phyloP scores from a whole-genome alignment of 2,888 invertebrate genomes.

The Clunio marinus region DNA sequence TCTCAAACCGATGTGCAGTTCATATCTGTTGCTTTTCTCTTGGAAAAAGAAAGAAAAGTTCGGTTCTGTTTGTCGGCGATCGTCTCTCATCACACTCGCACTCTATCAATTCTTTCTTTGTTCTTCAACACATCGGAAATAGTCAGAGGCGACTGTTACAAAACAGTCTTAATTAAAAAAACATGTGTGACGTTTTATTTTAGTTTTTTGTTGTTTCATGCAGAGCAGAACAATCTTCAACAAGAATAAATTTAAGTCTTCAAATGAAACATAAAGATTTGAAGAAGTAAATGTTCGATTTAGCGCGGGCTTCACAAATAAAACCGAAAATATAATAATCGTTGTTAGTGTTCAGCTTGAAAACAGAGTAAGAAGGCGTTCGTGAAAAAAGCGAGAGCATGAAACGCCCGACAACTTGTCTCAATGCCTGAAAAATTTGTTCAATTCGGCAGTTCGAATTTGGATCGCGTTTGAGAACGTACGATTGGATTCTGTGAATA shows the following conservation, averaged over 20 bases:
- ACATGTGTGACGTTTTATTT: slow-evolving; percentile 3
- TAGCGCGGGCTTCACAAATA: slow-evolving; percentile 20
- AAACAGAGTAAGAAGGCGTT: slow-evolving; percentile 23
- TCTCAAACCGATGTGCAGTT: neutral
- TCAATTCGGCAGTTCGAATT: slow-evolving; percentile 24
- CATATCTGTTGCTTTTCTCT: neutral
- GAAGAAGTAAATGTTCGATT: neutral
- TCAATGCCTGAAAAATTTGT: neutral
- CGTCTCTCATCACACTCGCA: neutral
- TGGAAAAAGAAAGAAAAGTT: neutral
- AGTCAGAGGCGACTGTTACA: neutral
- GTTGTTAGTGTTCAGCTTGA: slow-evolving; percentile 17
- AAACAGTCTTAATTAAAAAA: slow-evolving; percentile 11
- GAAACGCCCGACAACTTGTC: slow-evolving; percentile 32
- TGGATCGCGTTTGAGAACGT: slow-evolving; percentile 38
- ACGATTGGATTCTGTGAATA: neutral
- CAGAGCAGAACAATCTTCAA: too few species aligned
- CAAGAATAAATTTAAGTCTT: neutral
- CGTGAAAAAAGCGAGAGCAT: slow-evolving; percentile 31
- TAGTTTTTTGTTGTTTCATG: too few species aligned
- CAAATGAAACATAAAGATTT: neutral
- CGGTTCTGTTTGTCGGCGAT: slow-evolving; percentile 4
- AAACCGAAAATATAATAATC: neutral
- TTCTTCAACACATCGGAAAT: neutral
- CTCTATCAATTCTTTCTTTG: slow-evolving; percentile 3